phyloP scores from a whole-genome alignment of 2,113 vertebrate species.

The Heterotis niloticus region DNA sequence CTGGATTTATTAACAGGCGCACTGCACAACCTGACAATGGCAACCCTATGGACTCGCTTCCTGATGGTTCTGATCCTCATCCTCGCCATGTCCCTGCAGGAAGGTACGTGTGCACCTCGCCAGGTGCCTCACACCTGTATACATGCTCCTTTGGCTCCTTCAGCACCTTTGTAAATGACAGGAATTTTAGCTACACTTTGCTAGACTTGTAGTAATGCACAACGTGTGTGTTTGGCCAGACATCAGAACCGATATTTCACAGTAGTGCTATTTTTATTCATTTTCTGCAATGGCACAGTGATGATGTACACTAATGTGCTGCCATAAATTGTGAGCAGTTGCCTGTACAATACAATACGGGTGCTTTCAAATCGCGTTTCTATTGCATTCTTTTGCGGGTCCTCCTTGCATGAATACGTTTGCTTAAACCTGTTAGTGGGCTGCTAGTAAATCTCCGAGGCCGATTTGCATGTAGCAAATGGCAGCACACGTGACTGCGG shows the following conservation, averaged over 20 bases:
- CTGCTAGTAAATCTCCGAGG: too few relatives aligned
- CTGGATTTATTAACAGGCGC: slow-evolving; percentile 25
- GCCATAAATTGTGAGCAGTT: too few relatives aligned
- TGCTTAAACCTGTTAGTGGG: too few relatives aligned
- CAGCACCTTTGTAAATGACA: neutral
- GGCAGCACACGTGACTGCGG: too few relatives aligned
- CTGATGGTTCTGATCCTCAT: slow-evolving; percentile 46
- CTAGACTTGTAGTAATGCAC: too few relatives aligned
- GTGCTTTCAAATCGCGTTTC: too few relatives aligned
- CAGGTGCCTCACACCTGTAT: neutral
- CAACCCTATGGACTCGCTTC: slow-evolving; percentile 43
- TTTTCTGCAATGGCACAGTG: neutral
- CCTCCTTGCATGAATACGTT: too few relatives aligned
- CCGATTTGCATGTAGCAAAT: too few relatives aligned
- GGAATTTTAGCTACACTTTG: neutral
- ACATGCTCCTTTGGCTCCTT: neutral
- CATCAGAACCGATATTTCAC: too few relatives aligned
- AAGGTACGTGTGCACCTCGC: slow-evolving; percentile 35
- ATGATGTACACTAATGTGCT: neutral
- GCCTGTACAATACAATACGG: too few relatives aligned
- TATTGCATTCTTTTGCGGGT: too few relatives aligned
- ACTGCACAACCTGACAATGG: slow-evolving; percentile 26
- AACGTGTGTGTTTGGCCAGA: too few relatives aligned
- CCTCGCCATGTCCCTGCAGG: slow-evolving; percentile 36
- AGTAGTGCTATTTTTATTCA: neutral